Evolutionary conservation across 2,888 invertebrate genomes (phyloP).

Genomic region (Drosophila koepferae): DNA sequence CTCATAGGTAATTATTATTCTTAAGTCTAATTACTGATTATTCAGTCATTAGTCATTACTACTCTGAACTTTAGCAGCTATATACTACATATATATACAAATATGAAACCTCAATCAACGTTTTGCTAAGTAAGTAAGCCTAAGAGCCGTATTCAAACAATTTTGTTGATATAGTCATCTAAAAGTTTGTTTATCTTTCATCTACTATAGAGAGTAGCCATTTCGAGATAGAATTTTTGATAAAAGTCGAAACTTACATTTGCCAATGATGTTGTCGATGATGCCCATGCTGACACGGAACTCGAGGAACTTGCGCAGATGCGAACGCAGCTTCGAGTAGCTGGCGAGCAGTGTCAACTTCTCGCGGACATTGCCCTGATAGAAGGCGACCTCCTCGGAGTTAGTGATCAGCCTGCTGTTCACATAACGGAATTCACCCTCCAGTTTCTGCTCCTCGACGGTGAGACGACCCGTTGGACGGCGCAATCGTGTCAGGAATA

Average conservation of each 20-base stretch:
- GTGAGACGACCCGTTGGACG: conserved; percentile 95
- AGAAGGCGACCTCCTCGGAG: conserved; percentile 93
- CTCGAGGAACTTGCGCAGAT: conserved; percentile 94
- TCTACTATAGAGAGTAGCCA: background rate
- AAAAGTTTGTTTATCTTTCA: background rate
- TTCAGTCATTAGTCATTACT: background rate
- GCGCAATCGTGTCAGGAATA: conserved; percentile 93
- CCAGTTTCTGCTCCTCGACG: conserved; percentile 97
- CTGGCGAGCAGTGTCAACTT: conserved; percentile 94
- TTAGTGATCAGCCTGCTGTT: conserved; percentile 98
- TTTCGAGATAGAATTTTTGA: too few relatives aligned
- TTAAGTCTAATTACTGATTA: too few relatives aligned
- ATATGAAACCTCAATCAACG: background rate
- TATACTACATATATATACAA: background rate
- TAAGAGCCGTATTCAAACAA: background rate
- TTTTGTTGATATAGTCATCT: background rate
- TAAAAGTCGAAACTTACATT: conserved; percentile 88
- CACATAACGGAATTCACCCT: conserved; percentile 98
- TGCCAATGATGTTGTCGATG: conserved; percentile 97
- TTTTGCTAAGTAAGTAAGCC: background rate
- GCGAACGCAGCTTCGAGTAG: conserved; percentile 94
- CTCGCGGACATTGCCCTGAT: conserved; percentile 94
- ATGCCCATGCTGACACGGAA: conserved; percentile 97
- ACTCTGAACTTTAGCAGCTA: background rate
- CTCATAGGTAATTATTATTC: too few relatives aligned